Percentiles rank a stretch among this genome's conserved stretches.
These are phyloP conservation scores for Toxonevra muliebris DNA, from an alignment of 2,888 invertebrate species.

Conservation along the genomic window DNA sequence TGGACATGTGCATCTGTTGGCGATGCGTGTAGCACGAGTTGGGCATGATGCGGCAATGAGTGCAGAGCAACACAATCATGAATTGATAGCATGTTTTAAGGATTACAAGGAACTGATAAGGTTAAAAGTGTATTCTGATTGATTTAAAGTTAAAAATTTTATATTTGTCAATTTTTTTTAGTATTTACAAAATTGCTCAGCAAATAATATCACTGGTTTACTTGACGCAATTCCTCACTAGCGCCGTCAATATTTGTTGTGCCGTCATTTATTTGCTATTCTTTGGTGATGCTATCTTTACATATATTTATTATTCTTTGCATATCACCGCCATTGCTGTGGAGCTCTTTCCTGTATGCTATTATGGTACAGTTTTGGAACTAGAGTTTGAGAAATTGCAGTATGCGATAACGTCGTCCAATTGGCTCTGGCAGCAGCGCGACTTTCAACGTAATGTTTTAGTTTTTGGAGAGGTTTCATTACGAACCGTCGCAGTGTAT, in stretches of 20 bases:
- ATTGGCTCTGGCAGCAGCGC: slow-evolving; percentile 11
- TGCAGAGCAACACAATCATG: not conserved
- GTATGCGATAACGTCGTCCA: slow-evolving; percentile 16
- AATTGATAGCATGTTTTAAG: slow-evolving; percentile 35
- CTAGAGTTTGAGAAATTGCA: slow-evolving; percentile 5
- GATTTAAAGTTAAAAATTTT: not conserved
- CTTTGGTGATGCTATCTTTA: slow-evolving; percentile 34
- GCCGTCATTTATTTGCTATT: slow-evolving; percentile 39
- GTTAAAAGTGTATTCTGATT: slow-evolving; percentile 27
- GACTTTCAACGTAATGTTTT: slow-evolving; percentile 6
- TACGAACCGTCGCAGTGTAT: not conserved
- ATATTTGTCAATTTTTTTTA: slow-evolving; percentile 25
- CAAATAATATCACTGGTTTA: slow-evolving; percentile 40
- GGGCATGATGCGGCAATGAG: slow-evolving; percentile 25
- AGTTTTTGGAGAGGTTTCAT: not conserved
- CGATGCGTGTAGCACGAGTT: slow-evolving; percentile 39
- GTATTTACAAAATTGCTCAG: slow-evolving; percentile 35
- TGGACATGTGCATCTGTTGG: slow-evolving; percentile 45
- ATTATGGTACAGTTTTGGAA: slow-evolving; percentile 20
- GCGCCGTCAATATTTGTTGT: slow-evolving; percentile 42
- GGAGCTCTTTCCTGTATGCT: slow-evolving; percentile 37
- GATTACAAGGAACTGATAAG: slow-evolving; percentile 42
- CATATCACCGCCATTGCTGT: slow-evolving; percentile 38
- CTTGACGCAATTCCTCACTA: slow-evolving; percentile 42
- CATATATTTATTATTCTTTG: slow-evolving; percentile 33